Evolutionary conservation across 2,113 vertebrate genomes (phyloP).

Genomic region (Eulacestoma nigropectus): DNA sequence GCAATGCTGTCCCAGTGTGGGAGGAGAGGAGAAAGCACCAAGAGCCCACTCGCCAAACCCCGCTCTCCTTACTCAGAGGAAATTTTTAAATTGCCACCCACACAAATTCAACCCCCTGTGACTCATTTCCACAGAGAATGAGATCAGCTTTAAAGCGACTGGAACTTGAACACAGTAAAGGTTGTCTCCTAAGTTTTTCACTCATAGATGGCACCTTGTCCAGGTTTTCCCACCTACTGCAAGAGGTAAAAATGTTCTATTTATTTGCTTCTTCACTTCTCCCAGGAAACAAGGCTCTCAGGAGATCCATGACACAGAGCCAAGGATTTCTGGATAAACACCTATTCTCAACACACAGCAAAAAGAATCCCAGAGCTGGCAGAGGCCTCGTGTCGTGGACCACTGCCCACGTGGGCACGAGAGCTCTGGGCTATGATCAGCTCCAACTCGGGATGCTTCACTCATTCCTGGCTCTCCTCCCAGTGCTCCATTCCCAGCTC

Average conservation of each 20-base stretch:
- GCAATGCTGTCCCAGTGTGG: not conserved
- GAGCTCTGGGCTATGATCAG: not conserved
- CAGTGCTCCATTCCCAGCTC: not conserved
- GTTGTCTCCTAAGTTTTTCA: not conserved
- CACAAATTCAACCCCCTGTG: not conserved
- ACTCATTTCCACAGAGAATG: not conserved
- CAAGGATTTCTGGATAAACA: not conserved
- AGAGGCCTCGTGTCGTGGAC: accelerated
- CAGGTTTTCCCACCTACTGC: not conserved
- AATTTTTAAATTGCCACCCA: slow-evolving; percentile 20
- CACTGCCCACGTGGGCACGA: accelerated
- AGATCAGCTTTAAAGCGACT: not conserved
- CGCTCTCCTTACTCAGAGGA: not conserved
- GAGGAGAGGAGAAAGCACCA: slow-evolving; percentile 11
- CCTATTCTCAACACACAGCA: not conserved
- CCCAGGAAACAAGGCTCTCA: not conserved
- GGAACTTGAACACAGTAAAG: not conserved
- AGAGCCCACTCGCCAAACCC: slow-evolving; percentile 3
- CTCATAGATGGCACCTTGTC: not conserved
- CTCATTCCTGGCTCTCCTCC: not conserved
- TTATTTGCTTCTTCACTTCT: not conserved
- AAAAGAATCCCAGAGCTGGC: not conserved
- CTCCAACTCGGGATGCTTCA: not conserved
- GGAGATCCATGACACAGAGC: not conserved
- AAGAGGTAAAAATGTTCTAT: not conserved